Base-by-base conservation (phyloP, 1,140 invertebrate genomes). In the Hirudo medicinalis region DNA sequence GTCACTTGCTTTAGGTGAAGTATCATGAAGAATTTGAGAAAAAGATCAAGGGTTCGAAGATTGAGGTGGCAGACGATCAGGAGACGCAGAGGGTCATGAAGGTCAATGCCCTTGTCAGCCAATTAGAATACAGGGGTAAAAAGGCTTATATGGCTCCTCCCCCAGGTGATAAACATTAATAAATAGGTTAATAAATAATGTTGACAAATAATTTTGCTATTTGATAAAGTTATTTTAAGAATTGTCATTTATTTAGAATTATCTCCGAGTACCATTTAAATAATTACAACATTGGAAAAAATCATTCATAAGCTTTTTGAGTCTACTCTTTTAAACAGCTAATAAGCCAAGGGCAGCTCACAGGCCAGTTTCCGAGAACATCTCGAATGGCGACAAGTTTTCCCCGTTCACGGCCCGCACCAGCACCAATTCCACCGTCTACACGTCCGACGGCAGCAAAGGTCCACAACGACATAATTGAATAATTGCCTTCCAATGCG, bases 1-100 rank as follows among this genome's bases (percentile, higher is more conserved):
- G 11, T 11, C 11, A n/a, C n/a, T 49, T 17, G 13, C 74, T 81
- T 4, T 75, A 89, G 87, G 84, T 95, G 66, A 92, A 91, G 82
- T 99, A 99, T 82, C 95, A 98, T 84, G 94, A 90, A 32, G 94
- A 97, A 79, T 99, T 97, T 84, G 95, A 99, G 85, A 96, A 92
- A 72, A 79, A 76, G 88, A 74, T 74, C 27, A 82, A 82, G 69
- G 92, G 92, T 73, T 93, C 93, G 83, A 90, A 93, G 80, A 93
- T 91, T 78, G 82, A 84, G 60, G 84, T 87, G 29, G 84, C 84
- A 11, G 85, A 87, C 75, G 86, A 99, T 84, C 95, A 95, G 6
- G 95, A 98, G 85, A 94, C 90, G 20, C 84, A 92, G 72, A 36
- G 93, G 25, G 32, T 78, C 36, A 75, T 74, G 55, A 75, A 79